phyloP scores from a whole-genome alignment of 2,113 vertebrate species.

The Lota lota region DNA sequence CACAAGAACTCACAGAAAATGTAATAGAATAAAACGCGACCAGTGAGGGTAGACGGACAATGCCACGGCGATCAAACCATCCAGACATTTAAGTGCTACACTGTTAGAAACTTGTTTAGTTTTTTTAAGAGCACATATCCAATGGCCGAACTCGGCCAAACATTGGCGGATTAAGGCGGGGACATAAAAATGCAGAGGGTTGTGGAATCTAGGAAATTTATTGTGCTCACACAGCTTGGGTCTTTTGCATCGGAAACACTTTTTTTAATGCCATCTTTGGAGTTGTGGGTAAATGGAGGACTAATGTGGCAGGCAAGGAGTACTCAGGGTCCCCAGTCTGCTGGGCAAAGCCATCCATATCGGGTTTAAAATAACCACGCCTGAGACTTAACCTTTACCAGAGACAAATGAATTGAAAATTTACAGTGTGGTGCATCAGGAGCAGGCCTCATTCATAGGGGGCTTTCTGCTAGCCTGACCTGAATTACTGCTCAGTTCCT shows the following conservation, averaged over 20 bases:
- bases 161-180: neutral
- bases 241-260: slow-evolving; percentile 27
- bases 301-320: slow-evolving; percentile 60
- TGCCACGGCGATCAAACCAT: no score
- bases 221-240: slow-evolving; percentile 16
- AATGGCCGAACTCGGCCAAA: no score
- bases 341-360: slow-evolving; percentile 78
- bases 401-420: slow-evolving; percentile 79
- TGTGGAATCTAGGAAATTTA: neutral
- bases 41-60: no score
- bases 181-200: neutral
- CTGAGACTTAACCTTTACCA: slow-evolving; percentile 80
- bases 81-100: no score
- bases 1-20: no score
- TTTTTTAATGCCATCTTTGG: slow-evolving; percentile 1
- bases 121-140: no score
- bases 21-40: no score
- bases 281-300: slow-evolving; percentile 61
- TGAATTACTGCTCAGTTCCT: slow-evolving; percentile 75
- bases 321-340: slow-evolving; percentile 69
- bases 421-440: slow-evolving; percentile 68
- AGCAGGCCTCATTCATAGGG: slow-evolving; percentile 74
- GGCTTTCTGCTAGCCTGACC: slow-evolving; percentile 73
- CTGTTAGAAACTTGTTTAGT: no score
- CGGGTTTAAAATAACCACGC: slow-evolving; percentile 81